Evolutionary conservation across 1,140 invertebrate genomes (phyloP).

Genomic region (Drosophila triauraria): DNA sequence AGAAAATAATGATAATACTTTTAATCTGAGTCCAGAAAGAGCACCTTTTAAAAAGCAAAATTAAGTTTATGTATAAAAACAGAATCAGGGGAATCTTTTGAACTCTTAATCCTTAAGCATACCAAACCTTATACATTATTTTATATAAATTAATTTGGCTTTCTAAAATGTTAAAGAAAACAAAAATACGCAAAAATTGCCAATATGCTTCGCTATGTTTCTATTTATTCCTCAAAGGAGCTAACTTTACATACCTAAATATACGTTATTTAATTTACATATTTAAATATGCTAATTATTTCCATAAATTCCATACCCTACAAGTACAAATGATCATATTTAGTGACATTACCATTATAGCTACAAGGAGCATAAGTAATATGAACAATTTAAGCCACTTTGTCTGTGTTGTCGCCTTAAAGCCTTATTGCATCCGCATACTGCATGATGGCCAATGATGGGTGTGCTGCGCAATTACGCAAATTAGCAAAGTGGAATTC

Average conservation of each 20-base stretch:
- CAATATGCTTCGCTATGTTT: too few relatives aligned
- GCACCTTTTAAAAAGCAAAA: too few relatives aligned
- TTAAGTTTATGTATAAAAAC: too few relatives aligned
- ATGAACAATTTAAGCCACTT: background rate
- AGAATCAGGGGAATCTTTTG: too few relatives aligned
- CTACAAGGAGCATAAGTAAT: constrained; percentile 2
- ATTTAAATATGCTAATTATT: background rate
- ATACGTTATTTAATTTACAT: background rate
- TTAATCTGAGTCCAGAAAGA: too few relatives aligned
- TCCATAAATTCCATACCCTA: background rate
- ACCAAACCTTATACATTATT: too few relatives aligned
- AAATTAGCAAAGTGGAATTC: constrained; percentile 77
- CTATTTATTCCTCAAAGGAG: too few relatives aligned
- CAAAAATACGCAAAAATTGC: too few relatives aligned
- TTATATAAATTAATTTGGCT: too few relatives aligned
- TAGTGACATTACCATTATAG: background rate
- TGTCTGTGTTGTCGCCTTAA: constrained; percentile 10
- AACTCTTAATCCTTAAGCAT: too few relatives aligned
- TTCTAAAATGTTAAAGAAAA: too few relatives aligned
- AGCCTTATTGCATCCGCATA: constrained; percentile 34
- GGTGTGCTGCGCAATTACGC: constrained; percentile 72
- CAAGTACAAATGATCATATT: constrained; percentile 1
- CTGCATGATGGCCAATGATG: constrained; percentile 20
- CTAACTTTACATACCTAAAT: background rate
- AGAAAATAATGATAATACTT: too few relatives aligned